phyloP scores from a whole-genome alignment of 1,140 invertebrate species.

The Drosophila trapezifrons region DNA sequence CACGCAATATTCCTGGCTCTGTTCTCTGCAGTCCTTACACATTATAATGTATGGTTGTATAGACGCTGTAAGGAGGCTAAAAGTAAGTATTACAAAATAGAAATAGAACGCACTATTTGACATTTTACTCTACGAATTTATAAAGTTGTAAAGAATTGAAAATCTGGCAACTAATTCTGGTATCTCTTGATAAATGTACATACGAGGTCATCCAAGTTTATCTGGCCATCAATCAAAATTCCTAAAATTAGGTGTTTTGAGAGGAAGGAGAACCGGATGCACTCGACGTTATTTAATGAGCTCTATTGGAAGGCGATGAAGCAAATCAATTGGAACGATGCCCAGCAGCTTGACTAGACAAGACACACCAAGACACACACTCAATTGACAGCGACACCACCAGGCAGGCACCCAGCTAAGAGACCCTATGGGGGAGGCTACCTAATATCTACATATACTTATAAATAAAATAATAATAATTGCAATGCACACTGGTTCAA shows the following conservation, averaged over 20 bases:
- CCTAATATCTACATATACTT: conserved; percentile 2
- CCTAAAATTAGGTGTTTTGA: not conserved
- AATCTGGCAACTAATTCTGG: not conserved
- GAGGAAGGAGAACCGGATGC: conserved; percentile 32
- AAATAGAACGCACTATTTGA: too few relatives aligned
- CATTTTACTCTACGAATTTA: too few relatives aligned
- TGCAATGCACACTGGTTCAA: not conserved
- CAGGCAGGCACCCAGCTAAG: not conserved
- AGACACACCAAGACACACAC: not conserved
- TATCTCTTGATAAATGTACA: not conserved
- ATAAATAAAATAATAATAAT: conserved; percentile 4
- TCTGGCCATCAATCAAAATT: too few relatives aligned
- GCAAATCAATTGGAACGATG: conserved; percentile 73
- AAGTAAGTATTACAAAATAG: too few relatives aligned
- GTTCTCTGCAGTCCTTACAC: too few relatives aligned
- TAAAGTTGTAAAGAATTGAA: too few relatives aligned
- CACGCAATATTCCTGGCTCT: too few relatives aligned
- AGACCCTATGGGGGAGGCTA: not conserved
- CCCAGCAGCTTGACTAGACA: conserved; percentile 4
- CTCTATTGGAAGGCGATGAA: conserved; percentile 42
- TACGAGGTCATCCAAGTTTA: not conserved
- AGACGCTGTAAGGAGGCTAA: too few relatives aligned
- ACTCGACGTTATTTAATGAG: conserved; percentile 7
- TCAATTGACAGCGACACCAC: conserved; percentile 51
- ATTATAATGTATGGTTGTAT: too few relatives aligned